phyloP scores from a whole-genome alignment of 2,797 vertebrate genomes.

The Myotis pilosus region DNA sequence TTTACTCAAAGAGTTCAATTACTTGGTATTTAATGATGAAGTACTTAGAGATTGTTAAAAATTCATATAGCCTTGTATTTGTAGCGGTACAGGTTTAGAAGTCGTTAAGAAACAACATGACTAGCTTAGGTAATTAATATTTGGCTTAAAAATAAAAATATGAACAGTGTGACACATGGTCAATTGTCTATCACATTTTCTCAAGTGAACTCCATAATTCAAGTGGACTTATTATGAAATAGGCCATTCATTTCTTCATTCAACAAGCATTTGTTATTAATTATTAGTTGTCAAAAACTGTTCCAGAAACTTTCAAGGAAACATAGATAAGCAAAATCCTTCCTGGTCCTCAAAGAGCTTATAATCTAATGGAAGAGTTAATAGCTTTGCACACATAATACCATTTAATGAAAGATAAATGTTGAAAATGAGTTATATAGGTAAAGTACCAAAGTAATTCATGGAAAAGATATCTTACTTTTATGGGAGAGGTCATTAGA shows the following conservation, averaged over 20 bases:
- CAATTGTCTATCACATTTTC: constrained; percentile 40
- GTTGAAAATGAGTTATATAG: neutral
- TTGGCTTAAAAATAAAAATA: constrained; percentile 63
- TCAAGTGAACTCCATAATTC: neutral
- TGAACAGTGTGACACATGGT: constrained; percentile 48
- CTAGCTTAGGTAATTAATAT: constrained; percentile 69
- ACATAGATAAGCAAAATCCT: constrained; percentile 1
- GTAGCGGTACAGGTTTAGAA: constrained; percentile 59
- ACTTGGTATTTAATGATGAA: constrained; percentile 67
- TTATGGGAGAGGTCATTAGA: neutral
- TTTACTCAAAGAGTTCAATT: constrained; percentile 54
- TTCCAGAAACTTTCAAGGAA: neutral
- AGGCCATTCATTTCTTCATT: constrained; percentile 24
- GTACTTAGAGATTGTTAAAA: constrained; percentile 69
- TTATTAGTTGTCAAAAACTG: constrained; percentile 7
- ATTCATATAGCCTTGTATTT: constrained; percentile 47
- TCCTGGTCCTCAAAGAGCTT: constrained; percentile 1
- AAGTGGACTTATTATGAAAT: constrained; percentile 50
- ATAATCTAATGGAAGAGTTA: constrained; percentile 5
- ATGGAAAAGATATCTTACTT: neutral
- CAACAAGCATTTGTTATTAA: constrained; percentile 10
- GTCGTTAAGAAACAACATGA: constrained; percentile 58
- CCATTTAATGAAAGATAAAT: neutral
- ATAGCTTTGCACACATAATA: neutral
- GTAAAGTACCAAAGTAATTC: neutral